phyloP scores from a whole-genome alignment of 1,140 invertebrate genomes.

The Portunus trituberculatus region DNA sequence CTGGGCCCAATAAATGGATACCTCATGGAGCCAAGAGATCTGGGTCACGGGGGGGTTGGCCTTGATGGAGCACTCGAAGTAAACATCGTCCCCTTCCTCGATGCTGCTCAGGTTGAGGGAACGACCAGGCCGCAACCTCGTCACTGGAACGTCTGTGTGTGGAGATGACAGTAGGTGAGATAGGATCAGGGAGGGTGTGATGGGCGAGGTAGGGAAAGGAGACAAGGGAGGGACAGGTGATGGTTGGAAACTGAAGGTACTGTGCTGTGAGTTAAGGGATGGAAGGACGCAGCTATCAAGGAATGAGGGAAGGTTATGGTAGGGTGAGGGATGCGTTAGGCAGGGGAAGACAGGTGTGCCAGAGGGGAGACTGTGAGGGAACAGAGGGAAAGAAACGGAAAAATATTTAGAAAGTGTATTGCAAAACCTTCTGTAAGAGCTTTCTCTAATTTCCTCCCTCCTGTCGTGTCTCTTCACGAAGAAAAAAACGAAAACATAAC shows the following conservation, averaged over 20 bases:
- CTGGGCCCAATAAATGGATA: constrained; percentile 80
- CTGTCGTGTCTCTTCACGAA: not conserved
- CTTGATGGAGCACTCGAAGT: constrained; percentile 92
- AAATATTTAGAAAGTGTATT: not conserved
- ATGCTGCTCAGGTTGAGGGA: constrained; percentile 91
- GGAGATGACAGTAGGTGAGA: not conserved
- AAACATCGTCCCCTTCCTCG: constrained; percentile 83
- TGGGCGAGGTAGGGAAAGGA: not conserved
- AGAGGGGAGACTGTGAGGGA: not conserved
- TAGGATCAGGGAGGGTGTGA: not conserved
- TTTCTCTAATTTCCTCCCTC: not conserved
- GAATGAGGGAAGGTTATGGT: not conserved
- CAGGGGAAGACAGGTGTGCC: not conserved
- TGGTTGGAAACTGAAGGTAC: no score
- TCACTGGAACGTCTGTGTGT: constrained; percentile 65
- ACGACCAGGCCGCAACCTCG: constrained; percentile 80
- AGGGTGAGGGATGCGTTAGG: not conserved
- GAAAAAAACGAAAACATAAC: not conserved
- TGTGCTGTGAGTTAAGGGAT: no score
- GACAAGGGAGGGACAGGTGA: not conserved
- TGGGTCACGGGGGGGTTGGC: constrained; percentile 93
- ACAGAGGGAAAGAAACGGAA: not conserved
- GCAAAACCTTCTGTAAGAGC: not conserved
- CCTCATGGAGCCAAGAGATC: constrained; percentile 95
- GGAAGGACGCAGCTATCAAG: no score